Evolutionary conservation across 2,797 vertebrate genomes (phyloP).

Genomic region (Liasis olivaceus): DNA sequence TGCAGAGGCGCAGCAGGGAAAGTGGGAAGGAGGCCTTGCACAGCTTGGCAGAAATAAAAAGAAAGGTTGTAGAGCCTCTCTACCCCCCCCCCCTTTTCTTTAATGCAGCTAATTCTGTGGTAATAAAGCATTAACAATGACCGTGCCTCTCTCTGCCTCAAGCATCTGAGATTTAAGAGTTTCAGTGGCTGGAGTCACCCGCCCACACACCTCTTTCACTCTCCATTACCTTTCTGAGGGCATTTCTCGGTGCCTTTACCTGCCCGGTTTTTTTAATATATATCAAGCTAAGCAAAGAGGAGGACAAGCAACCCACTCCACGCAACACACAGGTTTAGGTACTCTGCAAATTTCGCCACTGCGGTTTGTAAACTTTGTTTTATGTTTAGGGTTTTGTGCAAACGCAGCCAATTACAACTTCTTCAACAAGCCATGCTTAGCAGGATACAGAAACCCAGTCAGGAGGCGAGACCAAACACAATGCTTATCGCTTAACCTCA

Average conservation of each 20-base stretch:
- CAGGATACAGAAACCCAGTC: neutral
- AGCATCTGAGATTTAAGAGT: neutral
- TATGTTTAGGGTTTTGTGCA: neutral
- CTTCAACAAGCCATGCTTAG: neutral
- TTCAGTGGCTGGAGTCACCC: neutral
- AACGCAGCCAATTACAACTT: neutral
- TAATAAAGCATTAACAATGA: conserved; percentile 1
- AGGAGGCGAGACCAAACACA: neutral
- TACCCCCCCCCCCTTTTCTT: neutral
- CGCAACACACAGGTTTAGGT: neutral
- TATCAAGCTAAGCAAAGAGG: neutral
- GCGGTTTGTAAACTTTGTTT: neutral
- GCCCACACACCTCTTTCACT: neutral
- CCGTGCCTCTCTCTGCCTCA: neutral
- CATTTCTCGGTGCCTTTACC: neutral
- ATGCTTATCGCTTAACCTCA: neutral
- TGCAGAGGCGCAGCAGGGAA: neutral
- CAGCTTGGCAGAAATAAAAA: conserved; percentile 37
- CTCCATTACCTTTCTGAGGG: neutral
- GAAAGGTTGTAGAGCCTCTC: neutral
- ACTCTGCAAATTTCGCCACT: neutral
- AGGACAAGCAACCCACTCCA: neutral
- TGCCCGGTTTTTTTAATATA: neutral
- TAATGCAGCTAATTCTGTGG: neutral
- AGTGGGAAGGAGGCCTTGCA: conserved; percentile 30